Evolutionary conservation across 2,888 invertebrate genomes (phyloP), one percentile per base, ranked within the genome.

Genomic region (Nycteola revayana): DNA sequence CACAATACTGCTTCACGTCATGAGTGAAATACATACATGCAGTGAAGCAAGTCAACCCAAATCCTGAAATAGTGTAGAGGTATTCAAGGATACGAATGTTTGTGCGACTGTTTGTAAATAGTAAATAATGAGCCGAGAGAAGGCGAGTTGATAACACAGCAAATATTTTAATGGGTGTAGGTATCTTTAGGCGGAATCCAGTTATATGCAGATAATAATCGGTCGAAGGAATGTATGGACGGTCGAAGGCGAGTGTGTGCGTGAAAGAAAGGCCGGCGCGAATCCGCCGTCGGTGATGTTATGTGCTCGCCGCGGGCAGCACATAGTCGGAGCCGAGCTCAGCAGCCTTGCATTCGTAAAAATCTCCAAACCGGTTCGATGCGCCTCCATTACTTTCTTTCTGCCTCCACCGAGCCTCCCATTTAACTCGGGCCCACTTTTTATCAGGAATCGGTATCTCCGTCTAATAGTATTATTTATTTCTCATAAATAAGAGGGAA

Each of bases 381-480:
- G 84, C 77, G 84, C 86, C 84, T 81, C 86, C 86, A 87, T 86
- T 86, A 86, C 87, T 87, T 87, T 87, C 88, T 86, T 87, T 87
- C 88, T 85, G 83, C 82, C 79, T 84, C 85, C 77, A 83, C 71
- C 72, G 83, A 82, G 85, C 86, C 87, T 84, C 87, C 86, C 86
- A 86, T 87, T 85, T 85, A 83, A 86, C 86, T 83, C 78, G 84
- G 81, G 81, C 83, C 84, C 84, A 85, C 85, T 88, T 87, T 88
- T 88, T 88, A 88, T 88, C 88, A 79, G 83, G 77, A 86, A 86
- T 88, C 84, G 84, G 86, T 86, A 88, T 88, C 88, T 87, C 84
- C 69, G 78, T 85, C 86, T 87, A 87, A 85, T 88, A 87, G 85
- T 87, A 88, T 88, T 87, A 87, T 88, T 88, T 87, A 87, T 88